phyloP scores from a whole-genome alignment of 1,140 invertebrate genomes.

The Papilio dardanus region DNA sequence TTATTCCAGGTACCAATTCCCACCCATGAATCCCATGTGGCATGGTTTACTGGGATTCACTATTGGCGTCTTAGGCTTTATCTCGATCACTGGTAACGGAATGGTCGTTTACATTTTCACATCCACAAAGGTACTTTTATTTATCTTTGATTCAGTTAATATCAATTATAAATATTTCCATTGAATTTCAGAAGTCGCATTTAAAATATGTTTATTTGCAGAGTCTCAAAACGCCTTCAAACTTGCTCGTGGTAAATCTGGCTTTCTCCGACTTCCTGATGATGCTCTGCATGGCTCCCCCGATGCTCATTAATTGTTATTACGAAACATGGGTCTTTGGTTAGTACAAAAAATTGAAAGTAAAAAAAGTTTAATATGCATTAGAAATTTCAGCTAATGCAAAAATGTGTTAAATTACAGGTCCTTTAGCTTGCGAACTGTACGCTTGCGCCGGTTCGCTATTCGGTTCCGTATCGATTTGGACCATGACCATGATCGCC shows the following conservation, averaged over 20 bases:
- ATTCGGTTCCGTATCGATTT: slow-evolving; percentile 92
- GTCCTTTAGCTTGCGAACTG: slow-evolving; percentile 91
- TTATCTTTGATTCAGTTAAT: background rate
- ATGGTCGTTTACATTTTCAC: slow-evolving; percentile 94
- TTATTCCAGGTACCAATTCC: slow-evolving; percentile 83
- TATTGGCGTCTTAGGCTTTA: slow-evolving; percentile 84
- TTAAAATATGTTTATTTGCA: slow-evolving; percentile 57
- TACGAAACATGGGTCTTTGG: slow-evolving; percentile 93
- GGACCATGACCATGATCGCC: slow-evolving; percentile 93
- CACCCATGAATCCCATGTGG: slow-evolving; percentile 86
- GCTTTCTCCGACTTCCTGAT: slow-evolving; percentile 94
- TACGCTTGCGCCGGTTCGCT: slow-evolving; percentile 91
- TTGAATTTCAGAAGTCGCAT: background rate
- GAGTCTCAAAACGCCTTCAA: slow-evolving; percentile 91
- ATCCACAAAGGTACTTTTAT: slow-evolving; percentile 69
- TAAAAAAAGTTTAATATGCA: background rate
- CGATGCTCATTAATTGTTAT: slow-evolving; percentile 94
- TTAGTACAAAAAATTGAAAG: slow-evolving; percentile 55
- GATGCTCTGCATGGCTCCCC: slow-evolving; percentile 92
- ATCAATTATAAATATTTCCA: background rate
- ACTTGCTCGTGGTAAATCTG: slow-evolving; percentile 92
- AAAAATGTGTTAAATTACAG: slow-evolving; percentile 59
- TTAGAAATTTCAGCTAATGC: background rate
- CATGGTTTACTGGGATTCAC: slow-evolving; percentile 86
- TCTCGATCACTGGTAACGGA: slow-evolving; percentile 90